phyloP scores from a whole-genome alignment of 2,888 invertebrate species.

The Cremastobaeus sp. region DNA sequence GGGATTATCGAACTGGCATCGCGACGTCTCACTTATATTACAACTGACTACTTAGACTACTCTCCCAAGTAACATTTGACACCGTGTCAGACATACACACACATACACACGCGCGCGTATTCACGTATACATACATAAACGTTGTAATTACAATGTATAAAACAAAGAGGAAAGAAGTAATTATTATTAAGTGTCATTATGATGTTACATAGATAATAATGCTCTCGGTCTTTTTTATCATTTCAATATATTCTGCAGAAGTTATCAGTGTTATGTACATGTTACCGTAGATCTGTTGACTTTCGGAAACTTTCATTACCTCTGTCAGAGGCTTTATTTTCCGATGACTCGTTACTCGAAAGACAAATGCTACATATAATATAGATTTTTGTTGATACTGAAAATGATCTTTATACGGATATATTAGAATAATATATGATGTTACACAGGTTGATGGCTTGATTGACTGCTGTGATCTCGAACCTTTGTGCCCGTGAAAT shows the following conservation, averaged over 20 bases:
- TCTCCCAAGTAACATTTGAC: slow-evolving; percentile 44
- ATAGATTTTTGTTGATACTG: slow-evolving; percentile 52
- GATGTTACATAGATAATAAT: slow-evolving; percentile 57
- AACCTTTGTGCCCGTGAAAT: slow-evolving; percentile 31
- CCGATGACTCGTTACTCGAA: slow-evolving; percentile 51
- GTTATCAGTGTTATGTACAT: slow-evolving; percentile 59
- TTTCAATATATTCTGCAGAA: slow-evolving; percentile 41
- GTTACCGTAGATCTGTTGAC: slow-evolving; percentile 53
- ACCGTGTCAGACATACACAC: slow-evolving; percentile 16
- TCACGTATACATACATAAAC: slow-evolving; percentile 15
- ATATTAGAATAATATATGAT: slow-evolving; percentile 53
- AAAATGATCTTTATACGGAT: slow-evolving; percentile 50
- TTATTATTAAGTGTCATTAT: slow-evolving; percentile 59
- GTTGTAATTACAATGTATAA: slow-evolving; percentile 61
- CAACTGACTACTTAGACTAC: slow-evolving; percentile 47
- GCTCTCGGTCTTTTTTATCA: slow-evolving; percentile 55
- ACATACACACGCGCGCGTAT: neutral
- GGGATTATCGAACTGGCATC: slow-evolving; percentile 44
- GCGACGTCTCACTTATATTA: slow-evolving; percentile 47
- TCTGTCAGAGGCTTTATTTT: slow-evolving; percentile 59
- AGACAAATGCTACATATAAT: slow-evolving; percentile 45
- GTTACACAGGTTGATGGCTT: slow-evolving; percentile 35
- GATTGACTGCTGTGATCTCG: slow-evolving; percentile 32
- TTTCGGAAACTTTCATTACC: slow-evolving; percentile 51
- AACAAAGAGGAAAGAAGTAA: slow-evolving; percentile 46